phyloP scores from a whole-genome alignment of 2,113 vertebrate genomes.

The Gnathonemus echidnorhynchus region DNA sequence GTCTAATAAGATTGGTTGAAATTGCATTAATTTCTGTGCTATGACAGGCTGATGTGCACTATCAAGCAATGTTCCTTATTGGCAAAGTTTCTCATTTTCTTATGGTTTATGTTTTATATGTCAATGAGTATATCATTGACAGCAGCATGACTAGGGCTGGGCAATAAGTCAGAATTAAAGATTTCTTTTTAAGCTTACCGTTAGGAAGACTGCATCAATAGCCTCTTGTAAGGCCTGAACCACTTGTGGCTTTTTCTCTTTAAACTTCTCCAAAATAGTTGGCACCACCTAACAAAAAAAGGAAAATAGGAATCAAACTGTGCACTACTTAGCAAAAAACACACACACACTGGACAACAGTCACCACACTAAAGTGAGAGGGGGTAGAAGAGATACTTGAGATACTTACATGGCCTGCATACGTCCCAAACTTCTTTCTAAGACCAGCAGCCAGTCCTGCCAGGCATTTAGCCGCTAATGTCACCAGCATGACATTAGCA shows the following conservation, averaged over 20 bases:
- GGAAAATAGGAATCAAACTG: not conserved
- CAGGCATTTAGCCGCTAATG: constrained; percentile 90
- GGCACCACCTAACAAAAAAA: constrained; percentile 76
- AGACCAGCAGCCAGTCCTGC: constrained; percentile 81
- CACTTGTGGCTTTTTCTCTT: constrained; percentile 95
- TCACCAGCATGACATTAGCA: constrained; percentile 93
- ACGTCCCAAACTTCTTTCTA: constrained; percentile 94
- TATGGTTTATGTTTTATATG: not conserved
- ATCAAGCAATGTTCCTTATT: not conserved
- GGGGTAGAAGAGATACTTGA: constrained; percentile 22
- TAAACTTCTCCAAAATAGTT: constrained; percentile 95
- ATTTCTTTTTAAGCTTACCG: constrained; percentile 65
- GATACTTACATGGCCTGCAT: constrained; percentile 82
- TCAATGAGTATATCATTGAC: not conserved
- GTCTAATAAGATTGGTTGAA: not conserved
- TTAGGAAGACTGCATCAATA: constrained; percentile 91
- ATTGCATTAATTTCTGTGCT: not conserved
- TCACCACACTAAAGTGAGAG: not conserved
- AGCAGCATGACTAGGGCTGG: not conserved
- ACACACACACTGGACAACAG: not conserved
- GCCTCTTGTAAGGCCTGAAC: constrained; percentile 94
- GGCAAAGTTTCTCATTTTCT: not conserved
- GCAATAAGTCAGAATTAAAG: not conserved
- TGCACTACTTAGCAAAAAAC: not conserved
- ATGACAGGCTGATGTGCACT: not conserved